Conservation (phyloP, 2,113 vertebrate genomes). For the Aramus guarauna region DNA sequence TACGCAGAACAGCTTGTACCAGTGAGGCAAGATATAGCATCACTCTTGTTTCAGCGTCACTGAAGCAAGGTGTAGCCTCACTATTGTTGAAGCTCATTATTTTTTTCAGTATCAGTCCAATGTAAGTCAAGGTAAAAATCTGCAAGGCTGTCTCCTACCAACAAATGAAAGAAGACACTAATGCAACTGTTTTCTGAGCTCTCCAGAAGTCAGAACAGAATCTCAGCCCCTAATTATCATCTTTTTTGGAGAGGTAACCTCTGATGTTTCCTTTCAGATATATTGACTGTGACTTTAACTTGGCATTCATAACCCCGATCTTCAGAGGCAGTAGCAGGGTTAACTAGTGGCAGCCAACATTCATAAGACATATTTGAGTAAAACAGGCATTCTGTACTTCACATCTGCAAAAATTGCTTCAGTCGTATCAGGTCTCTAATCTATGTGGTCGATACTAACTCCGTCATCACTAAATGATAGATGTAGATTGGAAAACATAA, state of each 20-base stretch:
- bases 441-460: neutral
- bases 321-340: neutral
- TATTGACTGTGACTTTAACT: neutral
- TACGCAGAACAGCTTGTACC: neutral
- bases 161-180: neutral
- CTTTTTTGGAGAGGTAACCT: neutral
- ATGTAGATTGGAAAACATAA: neutral
- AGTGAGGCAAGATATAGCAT: neutral
- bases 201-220: neutral
- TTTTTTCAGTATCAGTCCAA: neutral
- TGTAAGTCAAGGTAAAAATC: neutral
- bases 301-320: neutral
- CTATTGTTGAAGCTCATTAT: neutral
- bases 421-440: neutral
- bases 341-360: neutral
- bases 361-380: neutral
- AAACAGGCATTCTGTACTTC: neutral
- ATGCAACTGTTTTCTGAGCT: neutral
- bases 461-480: neutral
- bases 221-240: neutral
- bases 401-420: neutral
- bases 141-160: neutral
- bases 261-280: neutral
- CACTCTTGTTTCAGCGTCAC: neutral
- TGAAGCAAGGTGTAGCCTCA: neutral